Conservation (phyloP, 2,888 invertebrate genomes). For the Orthonevra nobilis region DNA sequence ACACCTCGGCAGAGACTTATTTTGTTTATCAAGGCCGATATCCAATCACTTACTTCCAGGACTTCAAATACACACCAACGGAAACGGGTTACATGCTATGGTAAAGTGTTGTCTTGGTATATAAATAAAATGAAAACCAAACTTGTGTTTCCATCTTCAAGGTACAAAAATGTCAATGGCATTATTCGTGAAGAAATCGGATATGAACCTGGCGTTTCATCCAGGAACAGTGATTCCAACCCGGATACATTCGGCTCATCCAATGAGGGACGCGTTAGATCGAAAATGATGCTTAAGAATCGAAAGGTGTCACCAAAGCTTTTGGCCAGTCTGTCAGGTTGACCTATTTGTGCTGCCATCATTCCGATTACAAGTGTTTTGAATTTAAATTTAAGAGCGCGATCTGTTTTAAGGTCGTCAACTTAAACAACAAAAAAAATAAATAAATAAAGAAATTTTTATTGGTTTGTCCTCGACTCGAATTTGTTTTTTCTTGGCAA, state of each 20-base stretch:
- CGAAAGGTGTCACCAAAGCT: slow-evolving; percentile 63
- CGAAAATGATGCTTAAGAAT: slow-evolving; percentile 43
- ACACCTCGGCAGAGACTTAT: slow-evolving; percentile 17
- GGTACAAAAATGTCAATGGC: slow-evolving; percentile 44
- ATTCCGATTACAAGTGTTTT: slow-evolving; percentile 30
- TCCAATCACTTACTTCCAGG: slow-evolving; percentile 25
- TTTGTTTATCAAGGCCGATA: slow-evolving; percentile 27
- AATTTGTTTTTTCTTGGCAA: too few species aligned
- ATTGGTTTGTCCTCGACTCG: too few species aligned
- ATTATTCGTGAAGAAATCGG: slow-evolving; percentile 31
- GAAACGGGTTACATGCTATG: slow-evolving; percentile 46
- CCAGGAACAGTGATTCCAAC: slow-evolving; percentile 1
- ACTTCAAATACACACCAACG: slow-evolving; percentile 48
- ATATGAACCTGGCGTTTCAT: slow-evolving; percentile 5
- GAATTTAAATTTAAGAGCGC: background rate
- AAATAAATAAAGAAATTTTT: too few species aligned
- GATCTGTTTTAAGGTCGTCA: slow-evolving; percentile 67
- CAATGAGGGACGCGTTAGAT: slow-evolving; percentile 11
- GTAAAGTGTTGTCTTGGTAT: slow-evolving; percentile 9
- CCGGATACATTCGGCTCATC: slow-evolving; percentile 54
- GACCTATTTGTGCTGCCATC: slow-evolving; percentile 5
- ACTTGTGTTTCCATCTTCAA: background rate
- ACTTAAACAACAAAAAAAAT: too few species aligned
- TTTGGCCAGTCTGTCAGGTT: slow-evolving; percentile 45
- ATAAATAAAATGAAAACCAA: too few species aligned